A percentile compares a stretch with the other conserved stretches of the same genome.
Conservation (phyloP, 2,113 vertebrate genomes). For the Leptocoma aspasia region DNA sequence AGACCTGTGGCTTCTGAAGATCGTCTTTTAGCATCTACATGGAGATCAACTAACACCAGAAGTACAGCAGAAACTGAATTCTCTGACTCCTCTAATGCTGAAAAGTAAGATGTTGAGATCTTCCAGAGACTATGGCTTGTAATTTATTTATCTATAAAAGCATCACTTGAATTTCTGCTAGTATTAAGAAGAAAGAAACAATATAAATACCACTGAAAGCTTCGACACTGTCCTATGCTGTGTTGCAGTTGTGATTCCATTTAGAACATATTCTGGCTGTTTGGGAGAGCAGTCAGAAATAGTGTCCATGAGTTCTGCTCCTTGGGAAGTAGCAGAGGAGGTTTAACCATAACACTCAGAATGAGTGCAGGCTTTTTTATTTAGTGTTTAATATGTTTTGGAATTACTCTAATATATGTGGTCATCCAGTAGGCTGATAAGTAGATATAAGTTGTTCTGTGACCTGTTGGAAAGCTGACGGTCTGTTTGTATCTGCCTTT, state of each 20-base stretch:
- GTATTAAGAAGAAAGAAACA: neutral
- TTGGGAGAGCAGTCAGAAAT: neutral
- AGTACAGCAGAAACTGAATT: conserved; percentile 68
- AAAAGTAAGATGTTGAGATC: conserved; percentile 71
- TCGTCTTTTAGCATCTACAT: conserved; percentile 56
- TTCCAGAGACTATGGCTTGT: neutral
- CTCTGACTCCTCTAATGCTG: conserved; percentile 51
- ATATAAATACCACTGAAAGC: neutral
- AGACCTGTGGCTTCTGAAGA: conserved; percentile 82
- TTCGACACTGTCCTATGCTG: neutral
- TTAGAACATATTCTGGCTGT: neutral
- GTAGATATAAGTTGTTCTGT: neutral
- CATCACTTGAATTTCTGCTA: neutral
- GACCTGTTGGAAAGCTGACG: neutral
- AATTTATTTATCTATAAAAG: neutral
- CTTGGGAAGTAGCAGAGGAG: neutral
- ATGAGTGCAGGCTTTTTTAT: neutral
- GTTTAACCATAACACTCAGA: neutral
- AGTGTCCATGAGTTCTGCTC: neutral
- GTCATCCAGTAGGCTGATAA: neutral
- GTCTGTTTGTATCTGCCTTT: neutral
- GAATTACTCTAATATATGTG: neutral
- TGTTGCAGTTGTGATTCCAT: neutral
- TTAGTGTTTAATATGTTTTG: neutral
- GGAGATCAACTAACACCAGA: conserved; percentile 70